phyloP scores from a whole-genome alignment of 2,113 vertebrate species.

The Tenrec ecaudatus region DNA sequence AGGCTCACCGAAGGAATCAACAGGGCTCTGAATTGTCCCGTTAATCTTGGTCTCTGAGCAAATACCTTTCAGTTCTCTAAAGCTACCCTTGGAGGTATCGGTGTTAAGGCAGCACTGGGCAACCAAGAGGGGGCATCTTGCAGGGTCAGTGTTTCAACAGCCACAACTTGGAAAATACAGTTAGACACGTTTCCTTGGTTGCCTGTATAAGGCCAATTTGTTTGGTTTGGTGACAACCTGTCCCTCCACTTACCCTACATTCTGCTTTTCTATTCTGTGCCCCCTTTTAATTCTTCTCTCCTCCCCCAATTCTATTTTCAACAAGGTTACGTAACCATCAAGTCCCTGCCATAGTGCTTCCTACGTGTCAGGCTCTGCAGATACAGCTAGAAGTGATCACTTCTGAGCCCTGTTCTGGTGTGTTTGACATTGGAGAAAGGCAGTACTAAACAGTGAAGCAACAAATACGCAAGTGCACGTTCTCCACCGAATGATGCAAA shows the following conservation, averaged over 20 bases:
- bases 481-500: neutral
- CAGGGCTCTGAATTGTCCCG: neutral
- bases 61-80: neutral
- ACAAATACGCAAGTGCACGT: neutral
- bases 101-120: neutral
- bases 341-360: neutral
- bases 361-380: neutral
- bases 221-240: neutral
- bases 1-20: neutral
- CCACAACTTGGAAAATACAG: neutral
- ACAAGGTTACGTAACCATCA: neutral
- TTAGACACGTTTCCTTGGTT: neutral
- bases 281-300: neutral
- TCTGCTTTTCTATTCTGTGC: neutral
- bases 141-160: neutral
- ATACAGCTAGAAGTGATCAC: neutral
- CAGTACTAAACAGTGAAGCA: neutral
- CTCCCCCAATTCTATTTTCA: neutral
- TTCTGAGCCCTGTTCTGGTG: neutral
- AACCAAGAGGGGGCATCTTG: neutral
- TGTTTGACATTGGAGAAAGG: neutral
- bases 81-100: neutral
- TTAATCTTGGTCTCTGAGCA: neutral
- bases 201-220: neutral
- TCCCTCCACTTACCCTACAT: neutral